Evolutionary conservation across 2,797 vertebrate genomes (phyloP).

Genomic region (Hylomyscus alleni): DNA sequence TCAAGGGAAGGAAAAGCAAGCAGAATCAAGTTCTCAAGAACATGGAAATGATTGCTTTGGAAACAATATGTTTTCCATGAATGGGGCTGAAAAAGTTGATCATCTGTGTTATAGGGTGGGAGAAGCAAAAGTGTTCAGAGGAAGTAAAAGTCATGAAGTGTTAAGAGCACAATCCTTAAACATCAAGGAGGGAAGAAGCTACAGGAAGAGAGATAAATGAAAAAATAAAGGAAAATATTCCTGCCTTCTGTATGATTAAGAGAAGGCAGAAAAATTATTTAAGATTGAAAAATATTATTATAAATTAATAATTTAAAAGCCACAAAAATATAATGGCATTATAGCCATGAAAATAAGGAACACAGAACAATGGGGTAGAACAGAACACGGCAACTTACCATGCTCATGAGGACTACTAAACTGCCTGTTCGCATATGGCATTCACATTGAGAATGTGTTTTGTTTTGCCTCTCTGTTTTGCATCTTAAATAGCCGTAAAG

Average conservation of each 20-base stretch:
- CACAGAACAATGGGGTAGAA: not conserved
- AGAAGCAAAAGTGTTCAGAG: not conserved
- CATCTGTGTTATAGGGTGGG: fast-evolving
- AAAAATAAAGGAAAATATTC: not conserved
- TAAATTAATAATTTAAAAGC: slow-evolving; percentile 6
- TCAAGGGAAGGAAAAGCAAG: not conserved
- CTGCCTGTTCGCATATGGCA: not conserved
- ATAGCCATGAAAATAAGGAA: not conserved
- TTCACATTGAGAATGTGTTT: not conserved
- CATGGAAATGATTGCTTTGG: not conserved
- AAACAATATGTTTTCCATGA: not conserved
- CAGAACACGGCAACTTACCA: fast-evolving
- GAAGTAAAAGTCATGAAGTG: not conserved
- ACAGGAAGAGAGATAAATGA: not conserved
- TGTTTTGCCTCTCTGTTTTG: slow-evolving; percentile 27
- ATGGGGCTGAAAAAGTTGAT: not conserved
- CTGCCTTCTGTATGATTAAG: not conserved
- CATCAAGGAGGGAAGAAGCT: not conserved
- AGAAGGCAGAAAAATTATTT: not conserved
- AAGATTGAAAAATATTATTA: not conserved
- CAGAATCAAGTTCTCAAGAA: not conserved
- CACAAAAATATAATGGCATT: not conserved
- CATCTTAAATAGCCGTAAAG: slow-evolving; percentile 48
- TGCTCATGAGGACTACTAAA: not conserved
- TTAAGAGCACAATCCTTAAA: not conserved